Evolutionary conservation across 2,797 vertebrate genomes (phyloP).

Genomic region (Gymnodraco acuticeps): DNA sequence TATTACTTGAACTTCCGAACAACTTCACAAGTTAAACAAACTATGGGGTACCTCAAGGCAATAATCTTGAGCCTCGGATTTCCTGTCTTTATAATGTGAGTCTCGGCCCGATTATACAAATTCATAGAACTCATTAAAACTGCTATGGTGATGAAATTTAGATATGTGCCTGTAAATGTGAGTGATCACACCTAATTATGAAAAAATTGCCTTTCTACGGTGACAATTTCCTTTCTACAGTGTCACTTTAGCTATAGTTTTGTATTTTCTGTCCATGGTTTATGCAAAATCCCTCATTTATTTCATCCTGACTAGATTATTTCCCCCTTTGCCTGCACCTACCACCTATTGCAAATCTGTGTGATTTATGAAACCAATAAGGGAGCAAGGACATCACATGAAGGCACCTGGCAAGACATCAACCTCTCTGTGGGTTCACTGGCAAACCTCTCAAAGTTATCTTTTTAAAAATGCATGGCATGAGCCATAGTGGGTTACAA

Average conservation of each 20-base stretch:
- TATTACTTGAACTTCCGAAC: too few relatives aligned
- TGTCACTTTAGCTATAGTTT: too few relatives aligned
- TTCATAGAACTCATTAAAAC: not conserved
- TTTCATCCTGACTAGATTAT: too few relatives aligned
- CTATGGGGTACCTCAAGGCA: not conserved
- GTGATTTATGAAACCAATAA: conserved; percentile 25
- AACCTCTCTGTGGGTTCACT: conserved; percentile 1
- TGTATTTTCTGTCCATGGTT: too few relatives aligned
- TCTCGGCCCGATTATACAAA: not conserved
- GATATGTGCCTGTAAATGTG: too few relatives aligned
- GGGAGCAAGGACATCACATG: conserved; percentile 6
- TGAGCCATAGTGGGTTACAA: not conserved
- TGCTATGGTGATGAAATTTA: not conserved
- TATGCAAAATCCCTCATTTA: too few relatives aligned
- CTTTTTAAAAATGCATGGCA: conserved; percentile 13
- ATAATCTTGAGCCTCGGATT: not conserved
- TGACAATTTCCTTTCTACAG: too few relatives aligned
- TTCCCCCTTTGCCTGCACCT: not conserved
- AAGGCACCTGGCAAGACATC: conserved; percentile 14
- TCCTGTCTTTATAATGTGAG: not conserved
- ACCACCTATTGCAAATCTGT: not conserved
- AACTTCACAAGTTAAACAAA: too few relatives aligned
- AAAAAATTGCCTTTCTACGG: too few relatives aligned
- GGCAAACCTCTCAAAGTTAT: conserved; percentile 17
- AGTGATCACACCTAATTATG: too few relatives aligned